Evolutionary conservation across 2,797 vertebrate species (phyloP).

Genomic region (Macropus fuliginosus): DNA sequence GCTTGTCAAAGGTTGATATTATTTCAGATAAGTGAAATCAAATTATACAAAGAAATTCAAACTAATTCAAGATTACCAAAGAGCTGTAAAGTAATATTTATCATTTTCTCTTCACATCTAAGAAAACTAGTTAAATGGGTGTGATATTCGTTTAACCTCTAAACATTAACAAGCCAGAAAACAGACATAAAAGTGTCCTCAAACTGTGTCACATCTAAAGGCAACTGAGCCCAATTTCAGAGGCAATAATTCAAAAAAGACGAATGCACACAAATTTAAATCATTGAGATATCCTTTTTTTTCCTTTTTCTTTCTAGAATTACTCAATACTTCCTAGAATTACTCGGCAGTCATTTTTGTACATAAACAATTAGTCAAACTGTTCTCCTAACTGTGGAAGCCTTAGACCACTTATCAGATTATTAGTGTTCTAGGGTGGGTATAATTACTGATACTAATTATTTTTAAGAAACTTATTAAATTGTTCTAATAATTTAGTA

Average conservation of each 20-base stretch:
- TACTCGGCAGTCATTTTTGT: not conserved
- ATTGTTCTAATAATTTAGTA: not conserved
- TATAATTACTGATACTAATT: not conserved
- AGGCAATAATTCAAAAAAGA: not conserved
- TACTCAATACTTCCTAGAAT: not conserved
- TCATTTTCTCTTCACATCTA: not conserved
- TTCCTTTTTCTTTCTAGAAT: not conserved
- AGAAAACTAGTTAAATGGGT: not conserved
- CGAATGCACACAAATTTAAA: not conserved
- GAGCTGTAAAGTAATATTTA: not conserved
- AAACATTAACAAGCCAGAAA: not conserved
- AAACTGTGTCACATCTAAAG: not conserved
- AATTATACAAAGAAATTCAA: not conserved
- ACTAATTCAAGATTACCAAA: not conserved
- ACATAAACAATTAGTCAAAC: not conserved
- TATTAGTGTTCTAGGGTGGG: not conserved
- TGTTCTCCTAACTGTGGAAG: not conserved
- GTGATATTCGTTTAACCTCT: not conserved
- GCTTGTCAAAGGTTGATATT: not conserved
- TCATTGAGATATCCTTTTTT: not conserved
- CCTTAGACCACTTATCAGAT: not conserved
- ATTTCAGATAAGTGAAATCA: not conserved
- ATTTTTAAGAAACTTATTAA: slow-evolving; percentile 15
- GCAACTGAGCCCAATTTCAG: not conserved
- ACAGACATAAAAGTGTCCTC: not conserved